Base-by-base conservation (phyloP, 2,888 invertebrate species). In the Oscheius sp. region DNA sequence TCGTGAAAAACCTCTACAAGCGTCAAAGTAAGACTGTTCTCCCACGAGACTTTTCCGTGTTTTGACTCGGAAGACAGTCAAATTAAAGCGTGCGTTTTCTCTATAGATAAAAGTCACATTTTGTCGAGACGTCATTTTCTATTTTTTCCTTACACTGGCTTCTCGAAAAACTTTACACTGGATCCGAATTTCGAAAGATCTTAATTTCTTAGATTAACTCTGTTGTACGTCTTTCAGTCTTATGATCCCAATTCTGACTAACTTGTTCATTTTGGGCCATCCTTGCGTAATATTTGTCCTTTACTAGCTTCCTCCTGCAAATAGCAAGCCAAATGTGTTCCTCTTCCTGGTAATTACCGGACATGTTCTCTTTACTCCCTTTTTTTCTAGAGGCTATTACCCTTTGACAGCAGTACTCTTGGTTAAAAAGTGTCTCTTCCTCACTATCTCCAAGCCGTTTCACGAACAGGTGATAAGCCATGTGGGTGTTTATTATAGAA, bases 391-490 rank as follows among this genome's bases (percentile, higher is more conserved):
- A 42, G 42, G 3, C 42, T 42, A 3, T 7, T 7, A 7, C 42
- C 42, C 42, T 42, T 42, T 42, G 3, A 42, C 21, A 21, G 21
- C 21, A 21, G 21, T 21, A 21, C 21, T 21, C 21, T 21, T 21
- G 21, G 21, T 21, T 21, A 21, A 21, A 21, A 7, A 42, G 42
- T 42, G 3, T 42, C 42, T 42, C 29, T 55, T 10, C 10, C 55
- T 55, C 51, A 51, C 21, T 21, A 21, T 21, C 21, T 42, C 42
- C 42, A 42, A 7, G 42, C 7, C 42, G 42, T 42, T 42, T 42
- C 42, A 42, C 42, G 42, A 55, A 21, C 21, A 32, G 21, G 55
- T n/a, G 68, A 68, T 68, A 68, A 68, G 42, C n/a, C 68, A 68
- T 55, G 55, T 68, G 68, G 66, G 33, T 55, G 68, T 55, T 42